Base-by-base conservation (phyloP, 1,140 invertebrate genomes). In the Microplitis demolitor region DNA sequence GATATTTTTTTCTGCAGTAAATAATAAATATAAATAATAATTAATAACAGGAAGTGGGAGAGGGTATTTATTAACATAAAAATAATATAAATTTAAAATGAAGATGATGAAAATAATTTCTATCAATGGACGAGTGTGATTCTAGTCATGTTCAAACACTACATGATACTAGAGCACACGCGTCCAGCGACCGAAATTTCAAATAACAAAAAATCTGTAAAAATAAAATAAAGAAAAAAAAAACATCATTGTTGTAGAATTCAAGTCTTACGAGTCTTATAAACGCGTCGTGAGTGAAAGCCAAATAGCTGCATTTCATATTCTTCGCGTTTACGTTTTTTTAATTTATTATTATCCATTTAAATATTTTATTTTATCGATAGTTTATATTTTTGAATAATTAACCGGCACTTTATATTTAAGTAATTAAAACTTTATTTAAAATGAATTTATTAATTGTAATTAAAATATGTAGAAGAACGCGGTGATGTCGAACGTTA, bases 231-330 rank as follows among this genome's bases (percentile, higher is more conserved):
- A 37, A 50, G 16, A 33, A 64, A 50, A 31, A 31, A 11, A 56
- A 67, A 66, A 71, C 68, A 71, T 50, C 6, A 73, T 53, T 69
- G 37, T 31, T 73, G 3, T 56, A 76, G 78, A 73, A 76, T 75
- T 51, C 54, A 74, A 77, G 75, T 78, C 82, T 83, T 84, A 85
- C 84, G 62, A 73, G 78, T 79, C 66, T 76, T 72, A 51, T 78
- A 78, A 45, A 83, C 80, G 72, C 76, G 75, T 76, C 82, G 79
- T 33, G 83, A 83, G 73, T 83, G 79, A 72, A 84, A 78, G 72
- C 78, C 78, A 76, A 84, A 83, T 76, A 85, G 77, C 79, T 85
- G 84, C 84, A 84, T 83, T 76, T 85, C 79, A 76, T 85, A 85
- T 71, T 85, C 84, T 72, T 85, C 84, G 51, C 70, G 73, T 74